Evolutionary conservation across 2,797 vertebrate species (phyloP).

Genomic region (Ctenopoma kingsleyae): DNA sequence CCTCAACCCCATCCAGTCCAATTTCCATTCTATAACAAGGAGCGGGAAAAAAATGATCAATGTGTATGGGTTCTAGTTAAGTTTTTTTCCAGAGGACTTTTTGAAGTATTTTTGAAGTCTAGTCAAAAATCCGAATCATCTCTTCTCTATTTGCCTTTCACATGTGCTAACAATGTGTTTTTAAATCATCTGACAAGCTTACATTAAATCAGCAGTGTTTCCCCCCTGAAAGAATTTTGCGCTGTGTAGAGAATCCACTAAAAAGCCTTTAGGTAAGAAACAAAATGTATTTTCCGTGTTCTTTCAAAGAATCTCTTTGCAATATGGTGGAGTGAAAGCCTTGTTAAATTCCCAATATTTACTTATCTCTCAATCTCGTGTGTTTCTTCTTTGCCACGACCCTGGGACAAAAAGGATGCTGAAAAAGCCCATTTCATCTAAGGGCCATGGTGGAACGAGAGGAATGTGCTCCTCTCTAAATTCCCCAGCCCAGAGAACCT

Average conservation of each 20-base stretch:
- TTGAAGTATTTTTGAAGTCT: constrained; percentile 21
- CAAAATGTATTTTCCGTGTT: constrained; percentile 28
- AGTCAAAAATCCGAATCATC: constrained; percentile 28
- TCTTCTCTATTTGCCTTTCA: constrained; percentile 9
- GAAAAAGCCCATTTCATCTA: constrained; percentile 55
- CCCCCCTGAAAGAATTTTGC: constrained; percentile 26
- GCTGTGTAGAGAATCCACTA: constrained; percentile 11
- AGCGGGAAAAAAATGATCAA: constrained; percentile 15
- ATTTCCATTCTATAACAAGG: constrained; percentile 23
- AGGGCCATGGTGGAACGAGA: constrained; percentile 66
- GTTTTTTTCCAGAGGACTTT: constrained; percentile 13
- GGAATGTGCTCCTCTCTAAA: constrained; percentile 70
- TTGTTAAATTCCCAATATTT: constrained; percentile 36
- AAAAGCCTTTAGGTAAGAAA: constrained; percentile 36
- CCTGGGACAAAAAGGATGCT: constrained; percentile 47
- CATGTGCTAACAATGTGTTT: constrained; percentile 40
- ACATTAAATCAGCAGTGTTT: constrained; percentile 30
- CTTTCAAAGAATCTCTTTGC: constrained; percentile 35
- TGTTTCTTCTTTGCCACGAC: constrained; percentile 43
- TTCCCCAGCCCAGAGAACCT: constrained; percentile 62
- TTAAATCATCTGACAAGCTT: constrained; percentile 35
- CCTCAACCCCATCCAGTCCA: constrained; percentile 26
- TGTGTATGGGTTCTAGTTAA: constrained; percentile 1
- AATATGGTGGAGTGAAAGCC: constrained; percentile 24
- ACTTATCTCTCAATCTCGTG: constrained; percentile 31